Evolutionary conservation across 2,113 vertebrate genomes (phyloP).

Genomic region (Chaetura pelagica): DNA sequence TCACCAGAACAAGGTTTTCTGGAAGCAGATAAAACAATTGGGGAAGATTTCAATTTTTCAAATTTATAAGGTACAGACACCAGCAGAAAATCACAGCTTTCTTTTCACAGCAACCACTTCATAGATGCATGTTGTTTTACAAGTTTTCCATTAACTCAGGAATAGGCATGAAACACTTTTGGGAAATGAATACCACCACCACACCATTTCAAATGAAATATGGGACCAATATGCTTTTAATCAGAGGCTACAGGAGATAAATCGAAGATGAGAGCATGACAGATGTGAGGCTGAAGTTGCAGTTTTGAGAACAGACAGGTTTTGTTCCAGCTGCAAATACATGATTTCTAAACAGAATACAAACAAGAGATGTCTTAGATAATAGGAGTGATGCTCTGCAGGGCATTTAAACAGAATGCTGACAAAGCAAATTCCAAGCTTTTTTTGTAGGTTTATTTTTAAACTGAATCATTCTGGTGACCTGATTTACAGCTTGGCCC

Average conservation of each 20-base stretch:
- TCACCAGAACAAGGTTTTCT: neutral
- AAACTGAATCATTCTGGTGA: slow-evolving; percentile 19
- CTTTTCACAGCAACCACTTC: neutral
- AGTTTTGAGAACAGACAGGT: neutral
- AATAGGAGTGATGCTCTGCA: slow-evolving; percentile 36
- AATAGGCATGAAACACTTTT: neutral
- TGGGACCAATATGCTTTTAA: neutral
- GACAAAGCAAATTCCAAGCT: slow-evolving; percentile 24
- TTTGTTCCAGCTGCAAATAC: slow-evolving; percentile 13
- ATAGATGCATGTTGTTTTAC: accelerated
- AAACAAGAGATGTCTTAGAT: slow-evolving; percentile 28
- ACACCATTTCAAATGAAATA: neutral
- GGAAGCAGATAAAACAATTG: neutral
- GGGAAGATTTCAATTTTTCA: neutral
- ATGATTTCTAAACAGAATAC: neutral
- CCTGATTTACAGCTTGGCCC: slow-evolving; percentile 18
- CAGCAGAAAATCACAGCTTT: neutral
- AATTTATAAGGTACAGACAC: neutral
- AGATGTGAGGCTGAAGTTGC: neutral
- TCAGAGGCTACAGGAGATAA: neutral
- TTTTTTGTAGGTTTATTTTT: slow-evolving; percentile 48
- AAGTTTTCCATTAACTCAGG: neutral
- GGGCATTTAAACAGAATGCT: slow-evolving; percentile 8
- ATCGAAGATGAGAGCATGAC: neutral
- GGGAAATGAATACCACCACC: neutral